phyloP scores from a whole-genome alignment of 2,113 vertebrate species.

The Brachionichthys hirsutus region DNA sequence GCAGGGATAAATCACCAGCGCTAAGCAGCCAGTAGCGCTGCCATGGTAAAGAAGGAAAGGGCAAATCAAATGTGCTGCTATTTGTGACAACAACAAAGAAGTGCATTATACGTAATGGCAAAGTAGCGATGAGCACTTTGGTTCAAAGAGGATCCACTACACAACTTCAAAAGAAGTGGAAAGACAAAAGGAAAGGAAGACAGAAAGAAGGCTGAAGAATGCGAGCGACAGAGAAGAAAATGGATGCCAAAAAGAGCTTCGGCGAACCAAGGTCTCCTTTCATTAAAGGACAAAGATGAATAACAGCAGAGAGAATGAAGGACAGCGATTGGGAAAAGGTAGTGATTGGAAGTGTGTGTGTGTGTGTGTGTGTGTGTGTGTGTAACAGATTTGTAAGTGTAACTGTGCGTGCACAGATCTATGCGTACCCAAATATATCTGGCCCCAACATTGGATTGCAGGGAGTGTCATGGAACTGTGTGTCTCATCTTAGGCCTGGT shows the following conservation, averaged over 20 bases:
- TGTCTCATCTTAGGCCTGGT: slow-evolving; percentile 51
- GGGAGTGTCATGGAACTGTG: slow-evolving; percentile 44
- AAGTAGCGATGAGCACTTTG: slow-evolving; percentile 49
- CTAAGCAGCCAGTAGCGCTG: slow-evolving; percentile 63
- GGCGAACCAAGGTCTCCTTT: slow-evolving; percentile 37
- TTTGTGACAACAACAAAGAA: slow-evolving; percentile 42
- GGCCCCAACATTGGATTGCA: slow-evolving; percentile 26
- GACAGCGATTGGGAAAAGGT: slow-evolving; percentile 8
- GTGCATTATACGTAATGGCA: slow-evolving; percentile 47
- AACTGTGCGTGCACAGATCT: no score
- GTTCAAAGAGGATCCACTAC: slow-evolving; percentile 36
- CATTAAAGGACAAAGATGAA: slow-evolving; percentile 49
- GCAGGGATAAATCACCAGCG: slow-evolving; percentile 67
- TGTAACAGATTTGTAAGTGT: slow-evolving; percentile 1
- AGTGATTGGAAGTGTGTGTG: slow-evolving; percentile 26
- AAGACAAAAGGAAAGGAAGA: slow-evolving; percentile 22
- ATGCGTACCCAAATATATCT: slow-evolving; percentile 12
- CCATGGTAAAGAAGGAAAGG: slow-evolving; percentile 35
- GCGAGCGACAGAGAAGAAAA: slow-evolving; percentile 19
- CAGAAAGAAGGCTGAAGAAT: slow-evolving; percentile 19
- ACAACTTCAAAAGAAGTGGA: slow-evolving; percentile 29
- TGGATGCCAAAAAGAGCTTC: slow-evolving; percentile 22
- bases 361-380: slow-evolving; percentile 2
- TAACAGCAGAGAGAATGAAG: slow-evolving; percentile 30
- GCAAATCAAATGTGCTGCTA: slow-evolving; percentile 56